Evolutionary conservation across 2,113 vertebrate species (phyloP), one percentile per base, ranked within the genome.

Genomic region (Etia nguti): DNA sequence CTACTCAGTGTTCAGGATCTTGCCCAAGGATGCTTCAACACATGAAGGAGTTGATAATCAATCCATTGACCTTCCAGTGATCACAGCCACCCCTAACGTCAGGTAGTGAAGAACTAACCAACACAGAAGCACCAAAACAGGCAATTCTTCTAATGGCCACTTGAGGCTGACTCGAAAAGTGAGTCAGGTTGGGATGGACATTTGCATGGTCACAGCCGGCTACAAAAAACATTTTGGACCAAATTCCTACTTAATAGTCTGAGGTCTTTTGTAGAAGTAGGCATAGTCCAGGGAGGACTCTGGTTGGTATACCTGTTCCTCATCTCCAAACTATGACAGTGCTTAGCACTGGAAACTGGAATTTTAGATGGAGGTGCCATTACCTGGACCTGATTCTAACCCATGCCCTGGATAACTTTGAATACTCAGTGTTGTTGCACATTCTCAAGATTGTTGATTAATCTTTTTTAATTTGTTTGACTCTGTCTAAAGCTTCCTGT

Each of bases 11-110:
- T 22, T 68, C 34, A 38, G 62, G 10, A 41, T 22, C 60, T 62
- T 34, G 59, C 0, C 59, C 59, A 62, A 34, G 29, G 59, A 62
- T 62, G 29, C 29, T 62, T 62, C 59, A 31, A 34, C 29, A 62
- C 59, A 62, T 34, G 59, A 29, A 34, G 16, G 59, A 62, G 16
- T 20, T 62, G 59, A 34, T 31, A 34, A 62, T 62, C 29, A 62
- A 62, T 34, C 59, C 8, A 34, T 2, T 62, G 6, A 36, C 31
- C 18, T 62, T n/a, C 59, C 31, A 62, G 31, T 62, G 34, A 31
- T 62, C 31, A 7, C 18, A 20, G 11, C 31, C 59, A 36, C 59
- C 31, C 31, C 0, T 36, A 36, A 36, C 31, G 0, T 68, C 0
- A 43, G 38, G 65, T 15, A 43, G 22, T 73, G 41, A 73, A 73